phyloP scores from a whole-genome alignment of 2,888 invertebrate genomes.

The Gisinianus flammeolus region DNA sequence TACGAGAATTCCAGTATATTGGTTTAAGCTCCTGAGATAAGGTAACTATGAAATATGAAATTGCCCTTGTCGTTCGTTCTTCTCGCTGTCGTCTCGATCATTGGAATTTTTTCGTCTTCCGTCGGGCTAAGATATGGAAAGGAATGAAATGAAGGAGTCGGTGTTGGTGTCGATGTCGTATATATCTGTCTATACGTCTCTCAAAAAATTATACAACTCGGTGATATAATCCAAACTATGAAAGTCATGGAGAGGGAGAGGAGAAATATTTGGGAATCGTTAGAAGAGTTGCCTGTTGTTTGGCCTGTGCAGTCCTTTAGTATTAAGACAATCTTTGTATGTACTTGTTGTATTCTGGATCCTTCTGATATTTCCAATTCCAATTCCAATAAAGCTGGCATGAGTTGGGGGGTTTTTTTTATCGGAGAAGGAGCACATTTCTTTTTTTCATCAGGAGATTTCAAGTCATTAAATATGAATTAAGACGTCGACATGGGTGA shows the following conservation, averaged over 20 bases:
- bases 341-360: background rate
- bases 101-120: background rate
- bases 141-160: background rate
- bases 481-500: constrained; percentile 36
- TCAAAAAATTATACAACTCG: too few relatives aligned
- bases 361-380: background rate
- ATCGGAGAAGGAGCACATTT: background rate
- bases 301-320: background rate
- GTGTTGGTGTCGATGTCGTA: too few relatives aligned
- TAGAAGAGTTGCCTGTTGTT: background rate
- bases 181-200: too few relatives aligned
- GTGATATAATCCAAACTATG: too few relatives aligned
- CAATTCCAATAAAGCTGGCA: too few relatives aligned
- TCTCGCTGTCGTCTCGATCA: too few relatives aligned
- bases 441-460: constrained; percentile 30
- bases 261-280: background rate
- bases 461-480: constrained; percentile 39
- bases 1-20: background rate
- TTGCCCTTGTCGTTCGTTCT: too few relatives aligned
- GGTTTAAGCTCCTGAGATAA: background rate
- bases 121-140: background rate
- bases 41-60: background rate
- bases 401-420: background rate
- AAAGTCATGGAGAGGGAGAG: background rate
- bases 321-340: background rate